Evolutionary conservation across 2,888 invertebrate genomes (phyloP).

Genomic region (Ichneumon xanthorius): DNA sequence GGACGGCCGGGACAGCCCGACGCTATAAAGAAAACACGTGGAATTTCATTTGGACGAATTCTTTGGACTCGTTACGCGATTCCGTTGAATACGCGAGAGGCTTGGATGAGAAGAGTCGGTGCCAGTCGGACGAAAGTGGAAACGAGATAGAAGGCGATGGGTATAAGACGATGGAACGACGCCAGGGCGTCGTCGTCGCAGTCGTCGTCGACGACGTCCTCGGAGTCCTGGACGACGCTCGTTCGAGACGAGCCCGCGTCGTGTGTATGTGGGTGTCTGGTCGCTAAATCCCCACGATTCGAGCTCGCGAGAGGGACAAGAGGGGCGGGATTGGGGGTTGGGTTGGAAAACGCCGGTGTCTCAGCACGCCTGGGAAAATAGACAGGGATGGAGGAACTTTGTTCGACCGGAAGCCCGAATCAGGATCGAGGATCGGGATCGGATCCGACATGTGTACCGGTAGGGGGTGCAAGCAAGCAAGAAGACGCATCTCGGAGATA

Average conservation of each 20-base stretch:
- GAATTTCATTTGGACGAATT: conserved; percentile 82
- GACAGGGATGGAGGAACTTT: conserved; percentile 46
- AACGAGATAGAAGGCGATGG: conserved; percentile 28
- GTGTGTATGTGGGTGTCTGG: conserved; percentile 49
- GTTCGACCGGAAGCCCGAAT: conserved; percentile 57
- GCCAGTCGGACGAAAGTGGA: conserved; percentile 8
- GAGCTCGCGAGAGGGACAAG: not conserved
- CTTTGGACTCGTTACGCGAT: conserved; percentile 79
- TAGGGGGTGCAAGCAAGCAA: conserved; percentile 61
- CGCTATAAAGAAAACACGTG: conserved; percentile 59
- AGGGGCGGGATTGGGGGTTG: not conserved
- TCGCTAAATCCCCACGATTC: conserved; percentile 41
- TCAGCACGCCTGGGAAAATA: conserved; percentile 8
- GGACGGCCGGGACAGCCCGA: not conserved
- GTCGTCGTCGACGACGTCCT: conserved; percentile 43
- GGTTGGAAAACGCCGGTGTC: conserved; percentile 20
- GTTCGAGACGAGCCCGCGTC: conserved; percentile 27
- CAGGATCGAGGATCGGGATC: conserved; percentile 61
- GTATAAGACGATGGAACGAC: conserved; percentile 49
- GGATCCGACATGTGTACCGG: conserved; percentile 63
- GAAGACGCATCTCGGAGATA: conserved; percentile 34
- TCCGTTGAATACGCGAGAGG: conserved; percentile 63
- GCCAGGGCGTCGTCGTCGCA: conserved; percentile 55
- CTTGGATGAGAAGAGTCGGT: conserved; percentile 39
- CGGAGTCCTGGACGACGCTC: not conserved